phyloP scores from a whole-genome alignment of 2,888 invertebrate genomes.

The Epistrophe eligans region DNA sequence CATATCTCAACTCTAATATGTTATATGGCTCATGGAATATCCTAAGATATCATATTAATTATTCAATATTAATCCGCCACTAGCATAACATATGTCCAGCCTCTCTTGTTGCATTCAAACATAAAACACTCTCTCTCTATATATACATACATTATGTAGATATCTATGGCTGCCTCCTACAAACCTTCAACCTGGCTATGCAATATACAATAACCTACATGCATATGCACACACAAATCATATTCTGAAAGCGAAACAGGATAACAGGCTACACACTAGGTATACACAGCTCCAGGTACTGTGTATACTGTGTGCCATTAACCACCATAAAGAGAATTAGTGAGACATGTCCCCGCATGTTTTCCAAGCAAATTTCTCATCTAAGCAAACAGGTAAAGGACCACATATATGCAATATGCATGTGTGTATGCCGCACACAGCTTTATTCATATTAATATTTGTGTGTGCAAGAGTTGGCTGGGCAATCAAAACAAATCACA shows the following conservation, averaged over 20 bases:
- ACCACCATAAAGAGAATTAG: slow-evolving; percentile 74
- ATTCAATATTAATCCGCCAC: slow-evolving; percentile 73
- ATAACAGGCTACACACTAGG: slow-evolving; percentile 57
- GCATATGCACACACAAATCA: slow-evolving; percentile 51
- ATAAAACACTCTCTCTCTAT: neutral
- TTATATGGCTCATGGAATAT: slow-evolving; percentile 6
- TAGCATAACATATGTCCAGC: slow-evolving; percentile 66
- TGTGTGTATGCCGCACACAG: slow-evolving; percentile 7
- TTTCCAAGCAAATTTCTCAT: slow-evolving; percentile 65
- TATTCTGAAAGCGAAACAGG: slow-evolving; percentile 55
- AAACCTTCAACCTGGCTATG: neutral
- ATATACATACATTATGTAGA: neutral
- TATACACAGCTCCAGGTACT: slow-evolving; percentile 51
- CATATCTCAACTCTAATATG: neutral
- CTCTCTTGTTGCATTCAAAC: slow-evolving; percentile 42
- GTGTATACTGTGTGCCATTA: slow-evolving; percentile 47
- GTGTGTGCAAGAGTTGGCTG: slow-evolving; percentile 11
- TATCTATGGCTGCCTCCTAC: neutral
- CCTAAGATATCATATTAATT: slow-evolving; percentile 68
- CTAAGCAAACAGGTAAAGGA: slow-evolving; percentile 50
- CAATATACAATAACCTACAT: neutral
- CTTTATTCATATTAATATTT: slow-evolving; percentile 13
- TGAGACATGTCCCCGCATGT: slow-evolving; percentile 68
- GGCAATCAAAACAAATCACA: slow-evolving; percentile 74
- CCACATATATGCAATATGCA: slow-evolving; percentile 5